A percentile compares a stretch with the other conserved stretches of the same genome.
These are phyloP conservation scores for Crambe crambe DNA, from an alignment of 37 sponge, comb jelly and placozoan genomes.

Conservation along the genomic window DNA sequence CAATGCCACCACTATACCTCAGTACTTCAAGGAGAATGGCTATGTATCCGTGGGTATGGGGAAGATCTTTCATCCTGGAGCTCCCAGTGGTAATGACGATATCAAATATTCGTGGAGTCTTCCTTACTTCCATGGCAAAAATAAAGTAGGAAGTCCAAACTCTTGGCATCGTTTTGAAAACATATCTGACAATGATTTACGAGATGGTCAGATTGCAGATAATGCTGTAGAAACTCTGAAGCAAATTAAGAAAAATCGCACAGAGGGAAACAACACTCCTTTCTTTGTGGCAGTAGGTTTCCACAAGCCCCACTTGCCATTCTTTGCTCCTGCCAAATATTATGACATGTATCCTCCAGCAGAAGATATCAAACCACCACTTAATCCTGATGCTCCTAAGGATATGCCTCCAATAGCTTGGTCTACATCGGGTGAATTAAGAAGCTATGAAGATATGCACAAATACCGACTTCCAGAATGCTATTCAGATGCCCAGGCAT, in stretches of 20 bases:
- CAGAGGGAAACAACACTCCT: conserved; percentile 33
- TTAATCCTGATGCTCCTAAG: conserved; percentile 30
- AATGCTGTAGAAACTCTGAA: conserved; percentile 21
- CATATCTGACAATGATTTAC: conserved; percentile 17
- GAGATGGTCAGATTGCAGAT: conserved; percentile 53
- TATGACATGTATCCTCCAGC: conserved; percentile 38
- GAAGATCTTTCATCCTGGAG: conserved; percentile 60
- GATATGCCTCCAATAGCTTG: conserved; percentile 30
- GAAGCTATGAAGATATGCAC: neutral
- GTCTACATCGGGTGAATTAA: neutral
- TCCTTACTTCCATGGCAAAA: conserved; percentile 29
- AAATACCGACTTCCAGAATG: conserved; percentile 9
- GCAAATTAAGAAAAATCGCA: conserved; percentile 12
- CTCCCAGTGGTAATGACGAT: conserved; percentile 54
- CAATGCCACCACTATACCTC: conserved; percentile 61
- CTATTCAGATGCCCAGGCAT: conserved; percentile 2
- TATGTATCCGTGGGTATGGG: conserved; percentile 54
- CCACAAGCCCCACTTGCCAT: conserved; percentile 44
- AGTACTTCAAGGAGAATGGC: conserved; percentile 67
- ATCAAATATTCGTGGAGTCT: conserved; percentile 45
- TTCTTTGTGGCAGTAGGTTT: conserved; percentile 48
- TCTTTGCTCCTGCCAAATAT: conserved; percentile 22
- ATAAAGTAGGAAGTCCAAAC: neutral
- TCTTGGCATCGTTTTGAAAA: conserved; percentile 42
- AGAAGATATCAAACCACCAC: conserved; percentile 23